Conservation (phyloP, 2,797 vertebrate species). For the Hephaestus fuliginosus region DNA sequence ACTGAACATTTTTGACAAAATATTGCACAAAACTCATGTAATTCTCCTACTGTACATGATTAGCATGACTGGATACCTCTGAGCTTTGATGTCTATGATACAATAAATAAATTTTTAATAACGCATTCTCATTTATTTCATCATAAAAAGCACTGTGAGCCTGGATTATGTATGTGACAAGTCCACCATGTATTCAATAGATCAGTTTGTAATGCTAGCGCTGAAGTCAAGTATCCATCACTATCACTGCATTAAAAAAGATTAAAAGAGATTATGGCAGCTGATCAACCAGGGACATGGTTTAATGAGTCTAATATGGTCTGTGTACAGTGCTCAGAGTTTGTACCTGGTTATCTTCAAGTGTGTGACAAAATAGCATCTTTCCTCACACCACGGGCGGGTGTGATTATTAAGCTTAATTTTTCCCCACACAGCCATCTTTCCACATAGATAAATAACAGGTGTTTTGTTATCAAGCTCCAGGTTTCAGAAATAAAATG, state of each 20-base stretch:
- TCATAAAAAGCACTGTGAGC: background rate
- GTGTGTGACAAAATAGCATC: background rate
- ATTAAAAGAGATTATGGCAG: conserved; percentile 42
- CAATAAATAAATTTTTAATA: background rate
- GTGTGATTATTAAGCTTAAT: background rate
- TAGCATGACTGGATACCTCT: background rate
- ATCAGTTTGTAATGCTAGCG: conserved; percentile 21
- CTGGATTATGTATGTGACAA: background rate
- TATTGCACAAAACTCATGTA: background rate
- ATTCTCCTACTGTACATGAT: background rate
- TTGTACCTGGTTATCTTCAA: background rate
- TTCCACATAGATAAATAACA: conserved; percentile 30
- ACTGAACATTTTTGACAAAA: background rate
- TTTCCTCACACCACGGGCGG: background rate
- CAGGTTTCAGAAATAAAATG: conserved; percentile 46
- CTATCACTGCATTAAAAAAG: conserved; percentile 24
- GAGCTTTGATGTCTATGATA: background rate
- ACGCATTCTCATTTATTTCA: background rate
- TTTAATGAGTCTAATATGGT: conserved; percentile 13
- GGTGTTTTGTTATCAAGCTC: conserved; percentile 38
- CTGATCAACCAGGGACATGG: conserved; percentile 5
- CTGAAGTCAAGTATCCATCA: conserved; percentile 32
- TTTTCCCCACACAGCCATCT: background rate
- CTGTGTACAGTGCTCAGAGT: conserved; percentile 1
- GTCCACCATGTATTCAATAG: background rate